phyloP scores from a whole-genome alignment of 1,140 invertebrate species.

The Heterodera carotae region DNA sequence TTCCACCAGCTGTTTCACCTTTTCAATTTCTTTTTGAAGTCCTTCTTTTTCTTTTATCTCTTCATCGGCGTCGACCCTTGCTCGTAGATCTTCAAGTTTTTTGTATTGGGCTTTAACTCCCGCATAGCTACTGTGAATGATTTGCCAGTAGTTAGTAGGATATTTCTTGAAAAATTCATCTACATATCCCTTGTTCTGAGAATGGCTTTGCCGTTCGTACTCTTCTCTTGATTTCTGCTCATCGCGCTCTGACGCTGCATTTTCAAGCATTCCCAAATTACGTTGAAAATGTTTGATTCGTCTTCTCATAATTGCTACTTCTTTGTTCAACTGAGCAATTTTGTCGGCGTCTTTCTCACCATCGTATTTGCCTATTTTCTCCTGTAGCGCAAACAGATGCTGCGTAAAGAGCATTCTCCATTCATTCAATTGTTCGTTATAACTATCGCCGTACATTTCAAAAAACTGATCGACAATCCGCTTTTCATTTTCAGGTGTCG shows the following conservation, averaged over 20 bases:
- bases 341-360: neutral
- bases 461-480: neutral
- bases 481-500: neutral
- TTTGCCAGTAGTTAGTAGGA: neutral
- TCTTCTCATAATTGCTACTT: neutral
- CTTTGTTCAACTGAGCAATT: neutral
- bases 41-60: neutral
- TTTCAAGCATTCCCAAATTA: neutral
- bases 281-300: neutral
- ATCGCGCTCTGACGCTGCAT: neutral
- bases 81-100: neutral
- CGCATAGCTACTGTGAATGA: neutral
- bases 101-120: neutral
- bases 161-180: neutral
- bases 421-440: neutral
- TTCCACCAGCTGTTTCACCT: neutral
- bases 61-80: too few species aligned
- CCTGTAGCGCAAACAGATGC: neutral
- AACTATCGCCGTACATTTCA: neutral
- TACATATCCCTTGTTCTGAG: neutral
- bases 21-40: neutral
- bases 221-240: neutral
- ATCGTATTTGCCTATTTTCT: neutral
- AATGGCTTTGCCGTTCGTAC: neutral
- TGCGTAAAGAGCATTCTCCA: neutral